Evolutionary conservation across 2,888 invertebrate genomes (phyloP), one percentile per base, ranked within the genome.

Genomic region (Drosophila algonquin): DNA sequence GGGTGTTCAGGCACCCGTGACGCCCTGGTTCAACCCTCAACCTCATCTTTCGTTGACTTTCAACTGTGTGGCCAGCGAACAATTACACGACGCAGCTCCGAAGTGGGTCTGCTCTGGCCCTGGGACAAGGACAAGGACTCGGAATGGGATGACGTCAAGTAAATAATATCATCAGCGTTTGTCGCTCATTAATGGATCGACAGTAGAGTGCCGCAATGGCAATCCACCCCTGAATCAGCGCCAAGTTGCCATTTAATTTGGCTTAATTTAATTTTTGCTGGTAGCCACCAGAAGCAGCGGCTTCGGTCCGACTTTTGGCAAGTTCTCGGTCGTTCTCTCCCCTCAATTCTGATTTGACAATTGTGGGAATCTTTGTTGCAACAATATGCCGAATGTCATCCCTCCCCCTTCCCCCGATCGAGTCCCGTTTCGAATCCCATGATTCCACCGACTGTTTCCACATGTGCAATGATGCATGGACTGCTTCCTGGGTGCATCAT

Each of bases 131-230:
- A 35, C 35, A 56, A 56, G 35, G 35, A 35, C 35, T 35, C 35
- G 35, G 35, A 35, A 35, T 62, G 54, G 59, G 55, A 48, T 62
- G 64, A 73, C 76, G 63, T 77, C 73, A 70, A 73, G 81, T 73
- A 84, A 85, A 87, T 84, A 87, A 84, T 82, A 82, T 80, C 79
- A 86, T 87, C 87, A 87, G 64, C 74, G 81, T 80, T 86, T 85
- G 85, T 81, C 86, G 81, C 81, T 86, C 79, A 79, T 87, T 87
- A 86, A 80, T 83, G 82, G 59, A 73, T 62, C 73, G 73, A 51
- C 12, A 7, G 56, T 18, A 12, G 63, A 62, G 52, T 6, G 6
- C 9, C 0, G 50, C 1, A 55, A 10, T 35, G 3, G 14, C 40
- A 45, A 64, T 40, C 67, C 51, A 67, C 67, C 67, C 64, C 35